Evolutionary conservation across 2,113 vertebrate species (phyloP).

Genomic region (Hippocampus zosterae): DNA sequence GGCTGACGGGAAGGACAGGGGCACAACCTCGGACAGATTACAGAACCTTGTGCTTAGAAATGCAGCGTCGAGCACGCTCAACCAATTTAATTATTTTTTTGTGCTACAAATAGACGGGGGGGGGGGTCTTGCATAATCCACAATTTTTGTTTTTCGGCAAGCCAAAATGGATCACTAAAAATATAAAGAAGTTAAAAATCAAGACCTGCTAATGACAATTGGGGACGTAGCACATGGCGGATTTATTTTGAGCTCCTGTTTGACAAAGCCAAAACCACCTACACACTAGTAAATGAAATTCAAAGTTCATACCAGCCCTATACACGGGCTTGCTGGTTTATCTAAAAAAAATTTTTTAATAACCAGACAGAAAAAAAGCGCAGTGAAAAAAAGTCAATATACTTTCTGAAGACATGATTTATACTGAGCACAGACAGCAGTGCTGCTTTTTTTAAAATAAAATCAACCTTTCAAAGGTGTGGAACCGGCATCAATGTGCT

Average conservation of each 20-base stretch:
- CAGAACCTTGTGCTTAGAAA: not conserved
- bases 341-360: constrained; percentile 39
- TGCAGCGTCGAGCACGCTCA: not conserved
- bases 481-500: constrained; percentile 18
- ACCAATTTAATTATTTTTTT: not conserved
- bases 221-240: not conserved
- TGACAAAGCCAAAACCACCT: not conserved
- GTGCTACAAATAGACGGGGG: not conserved
- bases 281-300: not conserved
- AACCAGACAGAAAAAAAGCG: constrained; percentile 13
- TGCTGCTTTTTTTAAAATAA: constrained; percentile 19
- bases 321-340: constrained; percentile 1
- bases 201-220: not conserved
- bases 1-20: not conserved
- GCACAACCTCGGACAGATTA: not conserved
- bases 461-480: constrained; percentile 14
- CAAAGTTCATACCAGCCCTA: not conserved
- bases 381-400: constrained; percentile 33
- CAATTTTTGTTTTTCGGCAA: not conserved
- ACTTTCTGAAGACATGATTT: constrained; percentile 12
- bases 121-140: not conserved
- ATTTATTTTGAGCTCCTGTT: not conserved
- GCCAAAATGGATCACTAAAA: not conserved
- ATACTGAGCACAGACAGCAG: constrained; percentile 18
- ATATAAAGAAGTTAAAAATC: not conserved